Conservation (phyloP, 2,797 vertebrate genomes). For the Lacerta bilineata region DNA sequence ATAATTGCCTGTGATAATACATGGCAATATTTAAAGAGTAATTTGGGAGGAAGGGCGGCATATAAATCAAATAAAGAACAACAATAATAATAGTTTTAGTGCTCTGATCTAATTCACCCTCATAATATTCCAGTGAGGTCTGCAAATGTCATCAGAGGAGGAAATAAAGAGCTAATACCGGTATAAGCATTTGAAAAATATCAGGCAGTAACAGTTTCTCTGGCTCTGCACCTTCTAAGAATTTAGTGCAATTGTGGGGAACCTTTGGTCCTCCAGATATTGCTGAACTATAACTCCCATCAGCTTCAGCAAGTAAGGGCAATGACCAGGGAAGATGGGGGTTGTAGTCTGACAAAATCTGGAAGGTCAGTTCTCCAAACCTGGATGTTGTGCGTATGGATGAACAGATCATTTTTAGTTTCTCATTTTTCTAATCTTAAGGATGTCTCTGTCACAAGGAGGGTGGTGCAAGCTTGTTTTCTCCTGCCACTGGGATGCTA, state of each 20-base stretch:
- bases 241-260: background rate
- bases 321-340: too few relatives aligned
- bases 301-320: too few relatives aligned
- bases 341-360: too few relatives aligned
- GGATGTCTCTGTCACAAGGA: too few relatives aligned
- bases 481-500: too few relatives aligned
- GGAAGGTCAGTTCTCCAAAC: too few relatives aligned
- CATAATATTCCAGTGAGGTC: background rate
- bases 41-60: too few relatives aligned
- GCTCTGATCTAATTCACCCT: constrained; percentile 3
- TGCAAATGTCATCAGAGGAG: background rate
- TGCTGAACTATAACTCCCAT: background rate
- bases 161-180: background rate
- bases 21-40: constrained; percentile 3
- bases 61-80: too few relatives aligned
- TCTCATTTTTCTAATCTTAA: background rate
- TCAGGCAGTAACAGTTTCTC: background rate
- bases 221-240: background rate
- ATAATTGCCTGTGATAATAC: constrained; percentile 43
- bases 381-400: too few relatives aligned
- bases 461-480: too few relatives aligned
- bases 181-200: background rate
- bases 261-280: background rate
- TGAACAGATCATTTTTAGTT: too few relatives aligned
- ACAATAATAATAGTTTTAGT: background rate